Evolutionary conservation across 2,797 vertebrate species (phyloP).

Genomic region (Amazonetta brasiliensis): DNA sequence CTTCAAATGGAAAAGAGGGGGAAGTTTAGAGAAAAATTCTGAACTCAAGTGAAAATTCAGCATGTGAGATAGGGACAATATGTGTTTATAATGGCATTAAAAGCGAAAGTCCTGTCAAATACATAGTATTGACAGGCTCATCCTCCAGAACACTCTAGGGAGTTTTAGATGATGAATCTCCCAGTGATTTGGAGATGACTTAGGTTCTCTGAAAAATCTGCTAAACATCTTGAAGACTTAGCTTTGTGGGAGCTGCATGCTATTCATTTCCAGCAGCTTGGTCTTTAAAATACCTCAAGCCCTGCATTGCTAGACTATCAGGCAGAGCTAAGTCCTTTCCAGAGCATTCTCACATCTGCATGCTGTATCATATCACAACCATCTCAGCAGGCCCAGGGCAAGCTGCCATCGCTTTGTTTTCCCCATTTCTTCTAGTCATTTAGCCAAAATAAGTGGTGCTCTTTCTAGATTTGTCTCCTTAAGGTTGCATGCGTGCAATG

Average conservation of each 20-base stretch:
- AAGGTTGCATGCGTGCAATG: not conserved
- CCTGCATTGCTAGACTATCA: not conserved
- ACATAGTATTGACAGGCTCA: not conserved
- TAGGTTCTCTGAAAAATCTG: not conserved
- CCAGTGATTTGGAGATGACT: not conserved
- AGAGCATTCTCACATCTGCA: not conserved
- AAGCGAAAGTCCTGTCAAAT: not conserved
- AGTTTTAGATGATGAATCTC: not conserved
- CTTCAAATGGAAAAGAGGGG: not conserved
- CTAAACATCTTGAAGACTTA: not conserved
- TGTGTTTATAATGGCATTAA: not conserved
- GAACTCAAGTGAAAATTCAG: not conserved
- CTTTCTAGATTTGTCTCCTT: not conserved
- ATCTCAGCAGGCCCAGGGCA: not conserved
- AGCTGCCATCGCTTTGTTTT: not conserved
- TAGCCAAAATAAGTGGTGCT: not conserved
- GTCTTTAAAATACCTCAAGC: constrained; percentile 1
- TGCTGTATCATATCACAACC: not conserved
- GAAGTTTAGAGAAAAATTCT: not conserved
- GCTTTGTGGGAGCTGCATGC: not conserved
- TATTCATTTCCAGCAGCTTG: constrained; percentile 18
- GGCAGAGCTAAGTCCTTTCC: not conserved
- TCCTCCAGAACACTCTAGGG: not conserved
- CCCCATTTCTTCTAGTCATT: not conserved
- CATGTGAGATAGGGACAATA: not conserved